These are phyloP conservation scores for Magallana angulata DNA, from an alignment of 1,140 invertebrate genomes.

Conservation along the genomic window DNA sequence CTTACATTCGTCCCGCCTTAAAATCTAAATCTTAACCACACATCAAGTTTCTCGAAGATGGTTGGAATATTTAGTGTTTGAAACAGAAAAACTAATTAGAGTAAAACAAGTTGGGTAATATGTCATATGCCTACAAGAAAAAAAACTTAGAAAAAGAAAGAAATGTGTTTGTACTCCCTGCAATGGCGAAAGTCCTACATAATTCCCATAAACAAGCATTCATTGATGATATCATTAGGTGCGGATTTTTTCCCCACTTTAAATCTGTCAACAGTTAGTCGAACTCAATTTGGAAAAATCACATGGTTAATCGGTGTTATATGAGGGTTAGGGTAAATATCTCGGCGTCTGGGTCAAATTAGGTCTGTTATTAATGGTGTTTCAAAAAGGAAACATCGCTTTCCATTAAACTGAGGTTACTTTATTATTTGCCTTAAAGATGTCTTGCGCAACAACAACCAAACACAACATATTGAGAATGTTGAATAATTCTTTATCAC, in stretches of 20 bases:
- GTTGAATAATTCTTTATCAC: too few relatives aligned
- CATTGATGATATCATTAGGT: constrained; percentile 9
- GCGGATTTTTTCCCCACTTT: neutral
- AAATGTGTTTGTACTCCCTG: constrained; percentile 7
- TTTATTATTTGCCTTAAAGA: neutral
- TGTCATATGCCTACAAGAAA: neutral
- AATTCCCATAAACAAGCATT: neutral
- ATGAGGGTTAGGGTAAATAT: constrained; percentile 10
- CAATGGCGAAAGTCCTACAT: neutral
- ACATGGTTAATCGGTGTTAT: constrained; percentile 7
- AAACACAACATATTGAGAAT: too few relatives aligned
- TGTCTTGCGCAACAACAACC: too few relatives aligned
- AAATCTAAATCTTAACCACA: neutral
- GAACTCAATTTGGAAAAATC: constrained; percentile 9
- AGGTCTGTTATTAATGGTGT: constrained; percentile 4
- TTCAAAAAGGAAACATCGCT: constrained; percentile 22
- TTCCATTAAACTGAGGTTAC: neutral
- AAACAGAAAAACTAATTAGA: neutral
- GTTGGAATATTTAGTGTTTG: constrained; percentile 4
- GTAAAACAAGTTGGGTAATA: neutral
- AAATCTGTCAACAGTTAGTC: constrained; percentile 19
- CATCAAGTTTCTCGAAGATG: neutral
- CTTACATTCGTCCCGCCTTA: neutral
- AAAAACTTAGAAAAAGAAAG: neutral
- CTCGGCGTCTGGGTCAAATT: constrained; percentile 23